A percentile compares a stretch with the other conserved stretches of the same genome.
Conservation (phyloP, 2,113 vertebrate genomes). For the Crocuta crocuta region DNA sequence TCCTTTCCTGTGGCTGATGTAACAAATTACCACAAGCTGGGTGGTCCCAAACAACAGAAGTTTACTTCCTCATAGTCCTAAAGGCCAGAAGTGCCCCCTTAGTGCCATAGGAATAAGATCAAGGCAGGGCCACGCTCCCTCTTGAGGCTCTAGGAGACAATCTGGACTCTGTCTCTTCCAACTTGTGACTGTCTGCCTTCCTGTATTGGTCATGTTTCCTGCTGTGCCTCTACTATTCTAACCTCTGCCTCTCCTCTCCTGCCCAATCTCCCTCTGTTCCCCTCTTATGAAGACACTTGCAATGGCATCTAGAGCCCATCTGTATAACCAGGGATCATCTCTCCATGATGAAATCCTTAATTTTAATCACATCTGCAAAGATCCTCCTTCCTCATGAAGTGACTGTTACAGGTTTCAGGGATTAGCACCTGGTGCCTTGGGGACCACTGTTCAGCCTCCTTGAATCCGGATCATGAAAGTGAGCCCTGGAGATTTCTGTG, state of each 20-base stretch:
- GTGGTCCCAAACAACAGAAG: background rate
- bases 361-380: background rate
- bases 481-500: background rate
- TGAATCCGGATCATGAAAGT: background rate
- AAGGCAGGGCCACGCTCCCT: background rate
- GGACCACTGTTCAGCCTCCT: background rate
- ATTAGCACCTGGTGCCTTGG: background rate
- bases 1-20: background rate
- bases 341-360: background rate
- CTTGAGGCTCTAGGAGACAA: background rate
- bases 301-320: background rate
- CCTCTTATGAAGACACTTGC: background rate
- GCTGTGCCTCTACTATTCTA: accelerated
- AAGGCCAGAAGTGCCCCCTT: background rate
- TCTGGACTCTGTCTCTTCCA: background rate
- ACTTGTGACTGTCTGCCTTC: background rate
- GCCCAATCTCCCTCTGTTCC: background rate
- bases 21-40: no score
- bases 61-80: background rate
- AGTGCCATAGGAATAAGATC: background rate
- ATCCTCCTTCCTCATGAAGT: background rate
- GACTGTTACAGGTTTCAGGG: background rate
- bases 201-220: background rate
- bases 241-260: background rate
- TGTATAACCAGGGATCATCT: background rate